Percentiles rank a stretch among this genome's conserved stretches.
These are phyloP conservation scores for Drosophila ohnishii DNA, from an alignment of 1,140 invertebrate genomes.

Conservation along the genomic window DNA sequence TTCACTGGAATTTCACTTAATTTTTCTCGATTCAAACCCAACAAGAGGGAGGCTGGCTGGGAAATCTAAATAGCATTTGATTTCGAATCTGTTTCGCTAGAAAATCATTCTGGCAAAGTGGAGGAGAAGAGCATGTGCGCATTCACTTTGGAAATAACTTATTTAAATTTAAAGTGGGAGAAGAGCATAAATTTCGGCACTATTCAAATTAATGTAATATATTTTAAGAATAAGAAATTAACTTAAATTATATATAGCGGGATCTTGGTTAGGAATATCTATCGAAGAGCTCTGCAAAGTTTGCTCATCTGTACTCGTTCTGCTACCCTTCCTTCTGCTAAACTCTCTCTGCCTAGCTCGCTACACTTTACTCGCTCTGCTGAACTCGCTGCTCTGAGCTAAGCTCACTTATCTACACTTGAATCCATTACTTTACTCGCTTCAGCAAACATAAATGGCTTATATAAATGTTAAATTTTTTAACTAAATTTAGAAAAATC, in stretches of 20 bases:
- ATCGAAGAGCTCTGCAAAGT: neutral
- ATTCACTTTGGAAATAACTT: constrained; percentile 8
- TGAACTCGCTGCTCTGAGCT: too few relatives aligned
- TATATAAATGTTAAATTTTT: too few relatives aligned
- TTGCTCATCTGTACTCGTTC: neutral
- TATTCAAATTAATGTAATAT: neutral
- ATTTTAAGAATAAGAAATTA: neutral
- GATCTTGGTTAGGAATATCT: neutral
- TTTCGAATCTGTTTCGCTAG: constrained; percentile 29
- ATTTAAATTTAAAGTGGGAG: constrained; percentile 2
- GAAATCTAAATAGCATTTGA: constrained; percentile 47
- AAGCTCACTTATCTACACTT: too few relatives aligned
- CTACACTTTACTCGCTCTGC: too few relatives aligned
- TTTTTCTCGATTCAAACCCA: constrained; percentile 26
- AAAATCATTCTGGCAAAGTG: constrained; percentile 16
- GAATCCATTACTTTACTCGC: too few relatives aligned
- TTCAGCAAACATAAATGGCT: too few relatives aligned
- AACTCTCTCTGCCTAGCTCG: too few relatives aligned
- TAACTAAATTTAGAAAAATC: too few relatives aligned
- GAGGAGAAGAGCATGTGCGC: constrained; percentile 8
- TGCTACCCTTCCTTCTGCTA: too few relatives aligned
- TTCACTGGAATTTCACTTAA: constrained; percentile 50
- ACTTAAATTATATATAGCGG: neutral
- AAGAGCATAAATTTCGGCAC: neutral
- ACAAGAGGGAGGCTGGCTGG: neutral